Evolutionary conservation across 2,113 vertebrate genomes (phyloP).

Genomic region (Zeus faber): DNA sequence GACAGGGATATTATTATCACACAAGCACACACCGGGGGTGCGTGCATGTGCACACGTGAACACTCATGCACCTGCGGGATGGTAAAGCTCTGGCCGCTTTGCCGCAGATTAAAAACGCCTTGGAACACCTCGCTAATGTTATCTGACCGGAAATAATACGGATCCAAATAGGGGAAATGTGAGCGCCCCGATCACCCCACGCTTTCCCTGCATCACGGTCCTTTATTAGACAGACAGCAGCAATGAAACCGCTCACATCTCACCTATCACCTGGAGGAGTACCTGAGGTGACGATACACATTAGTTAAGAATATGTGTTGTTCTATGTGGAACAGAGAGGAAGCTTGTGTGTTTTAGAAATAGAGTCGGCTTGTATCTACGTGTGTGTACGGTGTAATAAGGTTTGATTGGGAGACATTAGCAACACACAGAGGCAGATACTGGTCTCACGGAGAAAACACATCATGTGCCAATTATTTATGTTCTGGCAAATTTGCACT

Average conservation of each 20-base stretch:
- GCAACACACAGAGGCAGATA: background rate
- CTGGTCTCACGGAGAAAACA: no score
- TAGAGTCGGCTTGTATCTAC: background rate
- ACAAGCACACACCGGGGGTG: slow-evolving; percentile 27
- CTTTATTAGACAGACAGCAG: background rate
- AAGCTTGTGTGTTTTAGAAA: background rate
- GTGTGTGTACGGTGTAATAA: slow-evolving; percentile 1
- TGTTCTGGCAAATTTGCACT: no score
- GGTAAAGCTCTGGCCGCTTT: slow-evolving; percentile 16
- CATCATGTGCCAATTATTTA: no score
- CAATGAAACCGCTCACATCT: background rate
- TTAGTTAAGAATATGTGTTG: background rate
- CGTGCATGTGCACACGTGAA: background rate
- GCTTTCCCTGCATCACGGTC: no score
- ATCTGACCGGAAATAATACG: slow-evolving; percentile 16
- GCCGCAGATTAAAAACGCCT: slow-evolving; percentile 38
- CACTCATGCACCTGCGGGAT: slow-evolving; percentile 1
- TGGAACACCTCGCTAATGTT: slow-evolving; percentile 22
- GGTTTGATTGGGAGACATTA: background rate
- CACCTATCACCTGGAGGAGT: background rate
- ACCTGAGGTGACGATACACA: background rate
- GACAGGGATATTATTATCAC: slow-evolving; percentile 67
- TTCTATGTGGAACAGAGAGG: background rate
- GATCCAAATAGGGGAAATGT: slow-evolving; percentile 29
- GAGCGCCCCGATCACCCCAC: no score